Evolutionary conservation across 1,140 invertebrate genomes (phyloP), one percentile per base, ranked within the genome.

Genomic region (Zophobas atratus): DNA sequence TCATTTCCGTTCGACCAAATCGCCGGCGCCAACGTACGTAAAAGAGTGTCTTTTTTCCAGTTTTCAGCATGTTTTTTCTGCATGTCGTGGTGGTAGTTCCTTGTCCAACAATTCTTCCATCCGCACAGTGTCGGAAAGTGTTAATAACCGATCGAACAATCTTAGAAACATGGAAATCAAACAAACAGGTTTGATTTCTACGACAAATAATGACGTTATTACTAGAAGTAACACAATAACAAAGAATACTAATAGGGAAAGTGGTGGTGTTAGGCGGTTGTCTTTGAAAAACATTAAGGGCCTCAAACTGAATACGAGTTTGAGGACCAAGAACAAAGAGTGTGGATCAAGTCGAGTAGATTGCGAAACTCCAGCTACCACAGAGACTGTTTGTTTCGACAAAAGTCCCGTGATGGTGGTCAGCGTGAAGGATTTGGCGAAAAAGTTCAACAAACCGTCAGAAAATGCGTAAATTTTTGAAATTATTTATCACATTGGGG

Each of bases 11-110:
- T 83, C 92, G 92, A 90, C 91, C 91, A 93, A 93, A 82, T 89
- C 92, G 2, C 87, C 90, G 56, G 83, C 89, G 75, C 90, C 92
- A 89, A 90, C 90, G 91, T 94, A 94, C 89, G 93, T 94, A 94
- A 88, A 86, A 85, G 84, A 85, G 75, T 77, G 70, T 75, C 56
- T 82, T 36, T 70, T 53, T 60, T 80, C 78, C 20, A 77, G 67
- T 80, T 84, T 79, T 56, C 81, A 80, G 82, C 83, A 84, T 84
- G 82, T 80, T 43, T 39, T 78, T 49, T 75, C 49, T 77, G 77
- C 81, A 81, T 83, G 80, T 80, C 79, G 77, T 56, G 83, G 81
- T 84, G 80, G 80, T 80, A 81, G 83, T 74, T 76, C 78, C 56
- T 73, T 79, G 34, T 70, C 70, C 55, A 82, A 80, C 20, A 20